Evolutionary conservation across 1,140 invertebrate species (phyloP), one percentile per base, ranked within the genome.

Genomic region (Scaptodrosophila lebanonensis): DNA sequence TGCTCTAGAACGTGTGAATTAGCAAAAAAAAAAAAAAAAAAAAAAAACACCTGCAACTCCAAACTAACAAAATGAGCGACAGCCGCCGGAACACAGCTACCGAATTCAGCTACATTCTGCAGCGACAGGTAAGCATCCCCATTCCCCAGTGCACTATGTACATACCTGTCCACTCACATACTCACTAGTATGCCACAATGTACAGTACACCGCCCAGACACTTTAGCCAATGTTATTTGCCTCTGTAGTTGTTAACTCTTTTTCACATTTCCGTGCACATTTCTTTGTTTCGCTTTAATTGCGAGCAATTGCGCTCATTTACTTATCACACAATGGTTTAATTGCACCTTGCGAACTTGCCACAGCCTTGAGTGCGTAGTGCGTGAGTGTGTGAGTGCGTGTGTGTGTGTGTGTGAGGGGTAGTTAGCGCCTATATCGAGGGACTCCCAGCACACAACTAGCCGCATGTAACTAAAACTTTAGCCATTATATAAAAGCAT

Each of bases 41-140:
- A 20, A 50, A 52, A 47, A 11, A 13, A 3, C 11, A 3, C 22
- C 22, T 39, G 13, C 22, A 52, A 25, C 17, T 11, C 29, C 9
- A 27, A 42, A 18, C 1, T 8, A n/a, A 57, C 69, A 83, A 65
- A 67, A 86, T 86, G 84, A 83, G 73, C 57, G 84, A 86, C 58
- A 86, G 70, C 60, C 67, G 84, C 62, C 66, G 85, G 50, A 85
- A 86, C 65, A 85, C 84, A 52, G 85, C 85, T 44, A 86, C 83
- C 33, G 85, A 86, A 72, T 86, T 86, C 27, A 86, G 85, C 67
- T 86, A 86, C 40, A 86, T 86, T 33, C 71, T 86, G 42, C 85
- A 86, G 48, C 77, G 84, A 33, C 85, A 86, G 85, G 85, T 86
- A 54, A 72, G 70, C 64, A 30, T 22, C 5, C 43, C 56, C 57